phyloP scores from a whole-genome alignment of 2,797 vertebrate genomes.

The Rhinatrema bivittatum region DNA sequence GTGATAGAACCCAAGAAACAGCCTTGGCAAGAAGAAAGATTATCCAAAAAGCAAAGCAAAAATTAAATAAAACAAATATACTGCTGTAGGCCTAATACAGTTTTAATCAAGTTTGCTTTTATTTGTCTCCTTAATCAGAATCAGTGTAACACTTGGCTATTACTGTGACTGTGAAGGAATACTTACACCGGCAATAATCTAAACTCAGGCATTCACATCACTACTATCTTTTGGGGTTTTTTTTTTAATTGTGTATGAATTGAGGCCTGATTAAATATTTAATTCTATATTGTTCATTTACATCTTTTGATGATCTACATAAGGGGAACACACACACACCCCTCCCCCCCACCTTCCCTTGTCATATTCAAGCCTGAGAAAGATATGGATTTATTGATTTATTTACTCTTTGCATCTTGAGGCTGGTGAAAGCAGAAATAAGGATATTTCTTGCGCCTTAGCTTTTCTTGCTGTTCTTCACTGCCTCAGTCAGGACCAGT shows the following conservation, averaged over 20 bases:
- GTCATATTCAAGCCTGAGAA: background rate
- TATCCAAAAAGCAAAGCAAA: slow-evolving; percentile 3
- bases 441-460: background rate
- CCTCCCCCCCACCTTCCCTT: too few relatives aligned
- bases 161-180: slow-evolving; percentile 17
- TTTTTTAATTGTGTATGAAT: slow-evolving; percentile 2
- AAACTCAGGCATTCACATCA: background rate
- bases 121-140: slow-evolving; percentile 37
- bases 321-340: background rate
- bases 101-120: slow-evolving; percentile 45
- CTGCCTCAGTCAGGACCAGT: background rate
- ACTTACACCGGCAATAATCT: slow-evolving; percentile 10
- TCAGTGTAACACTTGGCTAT: slow-evolving; percentile 37
- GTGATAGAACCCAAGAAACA: too few relatives aligned
- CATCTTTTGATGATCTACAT: slow-evolving; percentile 19
- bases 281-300: slow-evolving; percentile 22
- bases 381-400: too few relatives aligned
- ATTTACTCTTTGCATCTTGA: too few relatives aligned
- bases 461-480: background rate
- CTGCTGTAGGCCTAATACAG: slow-evolving; percentile 36
- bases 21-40: too few relatives aligned
- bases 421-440: background rate
- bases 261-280: slow-evolving; percentile 36
- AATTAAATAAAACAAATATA: slow-evolving; percentile 34
- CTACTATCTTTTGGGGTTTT: slow-evolving; percentile 8